Conservation (phyloP, 2,888 invertebrate genomes). For the Oxycera nigricornis region DNA sequence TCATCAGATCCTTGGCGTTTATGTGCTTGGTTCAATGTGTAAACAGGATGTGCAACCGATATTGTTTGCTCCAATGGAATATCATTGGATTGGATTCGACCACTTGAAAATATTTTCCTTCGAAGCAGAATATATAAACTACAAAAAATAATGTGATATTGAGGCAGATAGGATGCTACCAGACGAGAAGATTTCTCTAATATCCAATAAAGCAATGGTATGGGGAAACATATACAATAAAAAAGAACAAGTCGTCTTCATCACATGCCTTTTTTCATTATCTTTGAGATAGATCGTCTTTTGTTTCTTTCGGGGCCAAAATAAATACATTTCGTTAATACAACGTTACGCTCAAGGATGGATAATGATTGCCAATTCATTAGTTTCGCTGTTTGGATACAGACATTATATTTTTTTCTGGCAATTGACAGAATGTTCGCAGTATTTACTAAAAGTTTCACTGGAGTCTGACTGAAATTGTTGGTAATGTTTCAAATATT, state of each 20-base stretch:
- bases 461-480: too few species aligned
- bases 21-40: slow-evolving; percentile 28
- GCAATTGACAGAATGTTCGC: too few species aligned
- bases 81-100: slow-evolving; percentile 44
- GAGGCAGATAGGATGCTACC: background rate
- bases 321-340: slow-evolving; percentile 29
- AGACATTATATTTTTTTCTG: too few species aligned
- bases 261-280: slow-evolving; percentile 35
- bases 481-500: too few species aligned
- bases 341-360: slow-evolving; percentile 9
- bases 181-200: background rate
- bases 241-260: slow-evolving; percentile 4
- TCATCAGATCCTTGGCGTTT: background rate
- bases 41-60: slow-evolving; percentile 43
- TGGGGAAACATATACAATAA: background rate
- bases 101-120: slow-evolving; percentile 41
- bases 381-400: background rate
- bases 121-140: background rate
- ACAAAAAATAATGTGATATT: background rate
- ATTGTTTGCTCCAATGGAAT: slow-evolving; percentile 44
- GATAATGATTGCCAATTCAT: slow-evolving; percentile 39
- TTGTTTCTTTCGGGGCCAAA: background rate
- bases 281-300: background rate
- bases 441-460: too few species aligned
- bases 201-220: background rate